phyloP scores from a whole-genome alignment of 2,797 vertebrate genomes.

The Psittacula echo region DNA sequence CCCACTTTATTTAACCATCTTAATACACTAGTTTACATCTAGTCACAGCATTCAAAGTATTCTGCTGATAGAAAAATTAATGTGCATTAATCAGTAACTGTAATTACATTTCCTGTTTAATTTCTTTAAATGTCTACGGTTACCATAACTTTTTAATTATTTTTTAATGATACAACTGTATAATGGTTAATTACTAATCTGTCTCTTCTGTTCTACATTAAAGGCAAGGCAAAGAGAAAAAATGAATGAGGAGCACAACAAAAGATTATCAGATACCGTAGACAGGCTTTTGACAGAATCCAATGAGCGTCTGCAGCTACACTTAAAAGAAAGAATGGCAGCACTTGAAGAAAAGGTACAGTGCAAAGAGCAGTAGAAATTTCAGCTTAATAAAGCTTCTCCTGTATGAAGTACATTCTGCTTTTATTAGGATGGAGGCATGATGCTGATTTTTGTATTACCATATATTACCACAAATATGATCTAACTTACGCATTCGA shows the following conservation, averaged over 20 bases:
- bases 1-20: neutral
- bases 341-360: slow-evolving; percentile 96
- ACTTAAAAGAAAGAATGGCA: slow-evolving; percentile 97
- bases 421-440: neutral
- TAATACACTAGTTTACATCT: neutral
- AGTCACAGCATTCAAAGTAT: neutral
- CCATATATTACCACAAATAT: neutral
- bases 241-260: slow-evolving; percentile 99
- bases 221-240: slow-evolving; percentile 99
- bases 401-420: neutral
- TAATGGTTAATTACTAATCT: neutral
- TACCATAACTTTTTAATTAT: neutral
- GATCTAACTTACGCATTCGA: neutral
- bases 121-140: neutral
- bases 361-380: neutral
- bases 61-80: neutral
- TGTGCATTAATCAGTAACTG: neutral
- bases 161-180: neutral
- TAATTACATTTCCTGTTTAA: neutral
- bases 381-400: neutral
- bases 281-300: slow-evolving; percentile 97
- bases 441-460: neutral
- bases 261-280: slow-evolving; percentile 95
- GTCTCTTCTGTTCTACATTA: slow-evolving; percentile 6
- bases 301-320: slow-evolving; percentile 95